Evolutionary conservation across 2,888 invertebrate genomes (phyloP).

Genomic region (Hirtodrosophila trivittata): DNA sequence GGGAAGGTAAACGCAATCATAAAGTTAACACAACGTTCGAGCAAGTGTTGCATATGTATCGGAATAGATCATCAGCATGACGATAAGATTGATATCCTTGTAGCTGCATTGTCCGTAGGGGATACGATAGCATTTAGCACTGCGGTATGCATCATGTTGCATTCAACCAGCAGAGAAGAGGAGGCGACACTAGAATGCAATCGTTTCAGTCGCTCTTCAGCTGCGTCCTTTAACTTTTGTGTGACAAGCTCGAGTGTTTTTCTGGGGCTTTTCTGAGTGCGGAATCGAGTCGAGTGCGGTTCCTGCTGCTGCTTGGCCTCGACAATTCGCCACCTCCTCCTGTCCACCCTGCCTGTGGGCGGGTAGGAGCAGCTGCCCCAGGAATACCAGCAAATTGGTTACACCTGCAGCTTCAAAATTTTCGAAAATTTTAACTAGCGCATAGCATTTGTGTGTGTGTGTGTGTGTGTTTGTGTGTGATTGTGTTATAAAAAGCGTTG

Average conservation of each 20-base stretch:
- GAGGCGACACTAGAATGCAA: not conserved
- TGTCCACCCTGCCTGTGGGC: not conserved
- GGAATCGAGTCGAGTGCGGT: constrained; percentile 16
- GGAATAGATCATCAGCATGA: constrained; percentile 44
- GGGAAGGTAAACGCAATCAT: constrained; percentile 29
- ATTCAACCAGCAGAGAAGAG: not conserved
- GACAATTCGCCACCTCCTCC: constrained; percentile 8
- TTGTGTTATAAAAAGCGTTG: constrained; percentile 54
- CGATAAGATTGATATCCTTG: constrained; percentile 39
- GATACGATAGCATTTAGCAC: constrained; percentile 7
- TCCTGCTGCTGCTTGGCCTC: constrained; percentile 3
- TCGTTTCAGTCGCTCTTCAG: not conserved
- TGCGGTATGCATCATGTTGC: constrained; percentile 25
- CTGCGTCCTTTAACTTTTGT: constrained; percentile 38
- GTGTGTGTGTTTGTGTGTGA: constrained; percentile 10
- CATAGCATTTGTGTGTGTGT: constrained; percentile 23
- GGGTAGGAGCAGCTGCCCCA: not conserved
- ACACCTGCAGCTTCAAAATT: constrained; percentile 69
- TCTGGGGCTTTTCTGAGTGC: constrained; percentile 12
- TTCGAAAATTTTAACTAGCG: constrained; percentile 72
- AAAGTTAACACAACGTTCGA: constrained; percentile 30
- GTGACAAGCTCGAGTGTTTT: constrained; percentile 39
- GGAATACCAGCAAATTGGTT: constrained; percentile 57
- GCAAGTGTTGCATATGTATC: not conserved
- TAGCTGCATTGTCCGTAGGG: constrained; percentile 25